A percentile compares a stretch with the other conserved stretches of the same genome.
These are phyloP conservation scores for Erannis defoliaria DNA, from an alignment of 2,888 invertebrate genomes.

Conservation along the genomic window DNA sequence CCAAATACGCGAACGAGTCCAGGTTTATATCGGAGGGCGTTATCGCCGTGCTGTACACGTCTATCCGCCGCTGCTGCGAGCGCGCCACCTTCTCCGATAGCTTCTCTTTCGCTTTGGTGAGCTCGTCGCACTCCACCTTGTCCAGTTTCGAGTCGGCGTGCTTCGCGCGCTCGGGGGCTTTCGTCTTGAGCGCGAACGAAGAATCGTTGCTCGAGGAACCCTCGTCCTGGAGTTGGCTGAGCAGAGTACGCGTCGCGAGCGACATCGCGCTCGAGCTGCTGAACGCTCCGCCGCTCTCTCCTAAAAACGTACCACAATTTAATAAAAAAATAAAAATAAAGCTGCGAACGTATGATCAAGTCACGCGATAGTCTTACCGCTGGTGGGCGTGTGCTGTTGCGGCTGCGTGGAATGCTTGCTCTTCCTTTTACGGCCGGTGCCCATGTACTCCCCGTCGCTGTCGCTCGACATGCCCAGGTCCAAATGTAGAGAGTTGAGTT, in stretches of 20 bases:
- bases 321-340: constrained; percentile 55
- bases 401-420: constrained; percentile 67
- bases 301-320: constrained; percentile 68
- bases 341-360: constrained; percentile 46
- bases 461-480: constrained; percentile 84
- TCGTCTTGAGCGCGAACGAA: constrained; percentile 76
- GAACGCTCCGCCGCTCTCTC: constrained; percentile 76
- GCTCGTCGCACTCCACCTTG: constrained; percentile 72
- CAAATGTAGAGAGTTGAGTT: constrained; percentile 78
- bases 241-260: constrained; percentile 77
- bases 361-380: constrained; percentile 65
- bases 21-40: constrained; percentile 83
- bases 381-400: constrained; percentile 67
- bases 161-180: constrained; percentile 59
- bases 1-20: constrained; percentile 83
- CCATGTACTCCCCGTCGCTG: constrained; percentile 79
- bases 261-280: constrained; percentile 72
- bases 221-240: constrained; percentile 85
- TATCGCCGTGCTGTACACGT: constrained; percentile 85
- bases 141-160: constrained; percentile 64
- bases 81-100: constrained; percentile 77
- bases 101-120: constrained; percentile 78
- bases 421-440: constrained; percentile 66
- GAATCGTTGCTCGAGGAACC: constrained; percentile 85
- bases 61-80: constrained; percentile 79